These are phyloP conservation scores for Acronicta alni DNA, from an alignment of 2,888 invertebrate species.

Conservation along the genomic window DNA sequence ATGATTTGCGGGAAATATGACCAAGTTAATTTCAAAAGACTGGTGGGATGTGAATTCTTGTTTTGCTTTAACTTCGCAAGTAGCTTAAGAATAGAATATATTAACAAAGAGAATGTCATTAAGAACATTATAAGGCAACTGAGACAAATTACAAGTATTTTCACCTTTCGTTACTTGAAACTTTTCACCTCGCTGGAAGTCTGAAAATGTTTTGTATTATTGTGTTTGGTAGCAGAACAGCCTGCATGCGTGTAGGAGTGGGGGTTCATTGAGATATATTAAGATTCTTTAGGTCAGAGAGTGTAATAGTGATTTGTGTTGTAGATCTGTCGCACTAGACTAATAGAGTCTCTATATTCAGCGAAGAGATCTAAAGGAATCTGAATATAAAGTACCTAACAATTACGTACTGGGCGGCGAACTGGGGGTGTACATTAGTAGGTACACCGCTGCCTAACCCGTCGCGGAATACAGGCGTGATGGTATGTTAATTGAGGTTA, in stretches of 20 bases:
- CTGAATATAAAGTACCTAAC: too few relatives aligned
- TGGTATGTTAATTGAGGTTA: too few relatives aligned
- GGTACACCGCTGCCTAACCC: too few relatives aligned
- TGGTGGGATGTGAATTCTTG: constrained; percentile 13
- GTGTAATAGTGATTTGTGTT: constrained; percentile 24
- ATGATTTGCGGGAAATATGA: constrained; percentile 18
- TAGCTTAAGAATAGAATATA: constrained; percentile 18
- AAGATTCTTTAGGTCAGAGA: background rate
- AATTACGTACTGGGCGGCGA: too few relatives aligned
- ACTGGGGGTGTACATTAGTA: too few relatives aligned
- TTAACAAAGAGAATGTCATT: constrained; percentile 8
- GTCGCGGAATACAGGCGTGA: too few relatives aligned
- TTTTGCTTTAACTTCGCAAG: constrained; percentile 21
- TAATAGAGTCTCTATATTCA: background rate
- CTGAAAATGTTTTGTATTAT: constrained; percentile 2
- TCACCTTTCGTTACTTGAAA: constrained; percentile 15
- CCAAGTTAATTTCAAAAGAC: constrained; percentile 22
- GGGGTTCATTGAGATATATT: constrained; percentile 10
- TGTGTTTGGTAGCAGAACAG: constrained; percentile 3
- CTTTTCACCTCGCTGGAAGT: constrained; percentile 20
- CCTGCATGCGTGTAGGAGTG: background rate
- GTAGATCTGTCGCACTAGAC: background rate
- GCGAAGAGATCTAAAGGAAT: too few relatives aligned
- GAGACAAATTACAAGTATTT: constrained; percentile 11
- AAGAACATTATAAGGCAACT: constrained; percentile 3